These are phyloP conservation scores for Enteromius treurensis DNA, from an alignment of 2,797 vertebrate species.

Conservation along the genomic window DNA sequence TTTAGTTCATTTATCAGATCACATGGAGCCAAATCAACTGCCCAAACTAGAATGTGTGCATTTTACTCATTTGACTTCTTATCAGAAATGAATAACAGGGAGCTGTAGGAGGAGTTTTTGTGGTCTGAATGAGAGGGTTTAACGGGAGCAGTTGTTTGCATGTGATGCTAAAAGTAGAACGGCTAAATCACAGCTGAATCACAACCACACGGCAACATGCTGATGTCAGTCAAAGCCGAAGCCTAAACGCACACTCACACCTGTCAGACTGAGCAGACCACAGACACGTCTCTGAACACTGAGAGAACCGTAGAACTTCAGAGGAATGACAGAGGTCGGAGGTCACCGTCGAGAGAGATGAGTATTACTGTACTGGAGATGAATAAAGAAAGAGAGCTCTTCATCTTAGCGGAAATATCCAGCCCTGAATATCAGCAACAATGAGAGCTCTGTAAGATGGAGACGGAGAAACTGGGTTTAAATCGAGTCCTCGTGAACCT, in stretches of 20 bases:
- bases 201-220: slow-evolving; percentile 40
- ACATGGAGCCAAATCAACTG: background rate
- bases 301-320: slow-evolving; percentile 4
- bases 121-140: slow-evolving; percentile 6
- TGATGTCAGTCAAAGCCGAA: slow-evolving; percentile 52
- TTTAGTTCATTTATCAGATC: background rate
- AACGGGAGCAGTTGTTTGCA: slow-evolving; percentile 17
- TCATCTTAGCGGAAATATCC: slow-evolving; percentile 45
- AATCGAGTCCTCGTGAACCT: slow-evolving; percentile 50
- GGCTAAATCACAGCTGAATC: no score
- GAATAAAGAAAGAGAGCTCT: slow-evolving; percentile 33
- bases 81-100: background rate
- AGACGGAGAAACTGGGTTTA: slow-evolving; percentile 31
- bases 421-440: slow-evolving; percentile 48
- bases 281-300: background rate
- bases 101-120: background rate
- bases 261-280: background rate
- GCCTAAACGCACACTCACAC: slow-evolving; percentile 19
- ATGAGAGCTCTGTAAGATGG: slow-evolving; percentile 57
- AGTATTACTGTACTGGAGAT: slow-evolving; percentile 26
- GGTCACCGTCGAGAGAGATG: background rate
- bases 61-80: background rate
- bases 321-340: background rate
- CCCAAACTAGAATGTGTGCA: background rate
- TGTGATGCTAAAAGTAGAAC: slow-evolving; percentile 49